A percentile compares a stretch with the other conserved stretches of the same genome.
phyloP scores from a whole-genome alignment of 53 echinoderm and acorn worm genomes.

The Luidia sarsii region DNA sequence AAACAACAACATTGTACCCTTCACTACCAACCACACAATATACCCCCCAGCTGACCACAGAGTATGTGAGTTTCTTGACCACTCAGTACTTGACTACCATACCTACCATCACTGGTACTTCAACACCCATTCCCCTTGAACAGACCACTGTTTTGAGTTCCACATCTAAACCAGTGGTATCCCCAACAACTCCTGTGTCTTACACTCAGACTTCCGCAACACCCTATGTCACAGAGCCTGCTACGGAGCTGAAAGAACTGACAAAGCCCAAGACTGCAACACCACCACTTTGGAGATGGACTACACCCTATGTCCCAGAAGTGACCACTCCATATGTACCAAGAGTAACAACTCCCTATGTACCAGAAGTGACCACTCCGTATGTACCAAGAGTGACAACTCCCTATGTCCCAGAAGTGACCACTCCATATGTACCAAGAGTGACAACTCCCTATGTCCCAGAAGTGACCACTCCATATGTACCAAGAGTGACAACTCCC shows the following conservation, averaged over 20 bases:
- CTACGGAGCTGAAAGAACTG: constrained; percentile 3
- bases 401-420: constrained; percentile 1
- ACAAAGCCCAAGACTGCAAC: constrained; percentile 6
- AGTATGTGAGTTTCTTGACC: constrained; percentile 1
- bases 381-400: constrained; percentile 17
- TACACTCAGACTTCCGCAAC: constrained; percentile 11
- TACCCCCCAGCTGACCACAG: constrained; percentile 31
- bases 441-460: not conserved
- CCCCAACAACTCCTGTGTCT: not conserved
- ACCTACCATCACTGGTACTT: not conserved
- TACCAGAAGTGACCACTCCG: constrained; percentile 14
- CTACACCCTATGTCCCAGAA: not conserved
- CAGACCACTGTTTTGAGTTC: constrained; percentile 9
- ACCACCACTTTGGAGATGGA: not conserved
- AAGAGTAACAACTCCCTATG: not conserved
- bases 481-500: not conserved
- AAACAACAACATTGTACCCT: no score
- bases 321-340: not conserved
- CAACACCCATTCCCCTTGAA: not conserved
- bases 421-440: not conserved
- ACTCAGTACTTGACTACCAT: not conserved
- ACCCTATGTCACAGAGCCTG: constrained; percentile 5
- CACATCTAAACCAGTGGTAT: not conserved
- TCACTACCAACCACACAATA: constrained; percentile 26
- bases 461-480: constrained; percentile 4